Percentiles rank a stretch among this genome's conserved stretches.
These are phyloP conservation scores for Sinhomidia bicolor DNA, from an alignment of 2,888 invertebrate species.

Conservation along the genomic window DNA sequence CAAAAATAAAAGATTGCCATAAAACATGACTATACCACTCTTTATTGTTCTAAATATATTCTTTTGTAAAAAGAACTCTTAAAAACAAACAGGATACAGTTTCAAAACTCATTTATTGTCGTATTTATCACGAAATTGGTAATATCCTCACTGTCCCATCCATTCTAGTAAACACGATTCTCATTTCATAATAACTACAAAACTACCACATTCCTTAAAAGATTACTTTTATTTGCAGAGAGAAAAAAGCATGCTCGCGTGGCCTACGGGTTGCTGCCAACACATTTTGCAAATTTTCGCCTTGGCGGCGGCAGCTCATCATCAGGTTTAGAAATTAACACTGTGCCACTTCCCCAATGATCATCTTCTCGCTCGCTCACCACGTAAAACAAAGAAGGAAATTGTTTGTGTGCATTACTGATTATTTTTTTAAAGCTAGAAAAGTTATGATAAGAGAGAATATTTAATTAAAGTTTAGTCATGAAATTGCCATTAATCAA, in stretches of 20 bases:
- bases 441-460: constrained; percentile 46
- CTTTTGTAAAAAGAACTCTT: too few species aligned
- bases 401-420: constrained; percentile 59
- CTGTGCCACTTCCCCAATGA: constrained; percentile 5
- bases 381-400: constrained; percentile 45
- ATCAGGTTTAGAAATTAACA: constrained; percentile 37
- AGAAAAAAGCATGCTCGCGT: constrained; percentile 45
- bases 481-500: constrained; percentile 73
- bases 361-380: constrained; percentile 12
- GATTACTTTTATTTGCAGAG: constrained; percentile 5
- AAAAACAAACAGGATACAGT: too few species aligned
- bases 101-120: too few species aligned
- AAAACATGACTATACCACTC: too few species aligned
- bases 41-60: too few species aligned
- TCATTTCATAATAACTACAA: constrained; percentile 20
- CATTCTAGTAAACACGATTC: constrained; percentile 30
- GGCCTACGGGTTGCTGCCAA: constrained; percentile 50
- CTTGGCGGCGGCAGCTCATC: constrained; percentile 11
- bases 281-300: constrained; percentile 23
- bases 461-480: constrained; percentile 72
- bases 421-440: constrained; percentile 50
- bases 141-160: too few species aligned
- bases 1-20: too few species aligned
- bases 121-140: too few species aligned
- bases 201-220: neutral